phyloP scores from a whole-genome alignment of 2,888 invertebrate genomes.

The Nysson spinosus region DNA sequence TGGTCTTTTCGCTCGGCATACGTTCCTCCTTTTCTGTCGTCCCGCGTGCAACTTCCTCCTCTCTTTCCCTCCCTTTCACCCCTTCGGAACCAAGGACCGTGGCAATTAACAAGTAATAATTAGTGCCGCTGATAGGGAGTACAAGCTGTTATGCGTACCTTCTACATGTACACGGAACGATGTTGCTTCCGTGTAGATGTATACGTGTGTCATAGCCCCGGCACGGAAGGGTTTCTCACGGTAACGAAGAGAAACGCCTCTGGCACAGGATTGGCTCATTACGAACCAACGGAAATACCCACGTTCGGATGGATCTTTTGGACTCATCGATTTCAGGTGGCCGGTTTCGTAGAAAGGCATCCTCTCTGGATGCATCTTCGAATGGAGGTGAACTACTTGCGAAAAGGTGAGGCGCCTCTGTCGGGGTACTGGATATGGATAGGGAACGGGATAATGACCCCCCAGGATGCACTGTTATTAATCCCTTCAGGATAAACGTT shows the following conservation, averaged over 20 bases:
- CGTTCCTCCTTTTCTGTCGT: slow-evolving; percentile 3
- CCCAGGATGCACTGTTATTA: slow-evolving; percentile 26
- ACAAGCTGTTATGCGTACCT: slow-evolving; percentile 22
- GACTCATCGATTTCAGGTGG: slow-evolving; percentile 7
- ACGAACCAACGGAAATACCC: slow-evolving; percentile 36
- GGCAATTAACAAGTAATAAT: slow-evolving; percentile 63
- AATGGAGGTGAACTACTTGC: not conserved
- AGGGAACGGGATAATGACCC: slow-evolving; percentile 22
- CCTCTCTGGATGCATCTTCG: not conserved
- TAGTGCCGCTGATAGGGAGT: slow-evolving; percentile 54
- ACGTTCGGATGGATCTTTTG: slow-evolving; percentile 27
- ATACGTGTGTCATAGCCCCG: slow-evolving; percentile 34
- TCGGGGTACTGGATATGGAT: slow-evolving; percentile 23
- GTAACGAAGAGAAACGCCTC: slow-evolving; percentile 44
- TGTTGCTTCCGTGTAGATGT: not conserved
- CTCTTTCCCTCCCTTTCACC: not conserved
- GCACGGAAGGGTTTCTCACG: slow-evolving; percentile 48
- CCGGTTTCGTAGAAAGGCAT: slow-evolving; percentile 12
- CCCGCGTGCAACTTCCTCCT: slow-evolving; percentile 1
- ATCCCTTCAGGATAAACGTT: slow-evolving; percentile 34
- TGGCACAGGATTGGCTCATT: slow-evolving; percentile 32
- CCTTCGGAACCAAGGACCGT: slow-evolving; percentile 25
- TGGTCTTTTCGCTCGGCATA: not conserved
- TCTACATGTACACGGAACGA: not conserved
- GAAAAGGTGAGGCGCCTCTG: not conserved